Evolutionary conservation across 2,113 vertebrate genomes (phyloP).

Genomic region (Lycocorax pyrrhopterus): DNA sequence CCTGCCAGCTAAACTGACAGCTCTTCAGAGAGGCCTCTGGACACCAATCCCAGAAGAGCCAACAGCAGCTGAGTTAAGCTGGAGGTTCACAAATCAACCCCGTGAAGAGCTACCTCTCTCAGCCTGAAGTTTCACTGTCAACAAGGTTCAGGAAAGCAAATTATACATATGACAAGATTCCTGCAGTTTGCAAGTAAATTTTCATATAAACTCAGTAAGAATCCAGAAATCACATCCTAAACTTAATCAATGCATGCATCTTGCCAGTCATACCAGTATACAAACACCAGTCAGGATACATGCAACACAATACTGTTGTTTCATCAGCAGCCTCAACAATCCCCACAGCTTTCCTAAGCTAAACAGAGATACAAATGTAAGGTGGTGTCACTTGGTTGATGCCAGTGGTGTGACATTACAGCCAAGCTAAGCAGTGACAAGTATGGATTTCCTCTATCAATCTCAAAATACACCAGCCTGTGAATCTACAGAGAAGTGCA

Average conservation of each 20-base stretch:
- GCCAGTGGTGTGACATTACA: neutral
- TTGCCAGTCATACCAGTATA: neutral
- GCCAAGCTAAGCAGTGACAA: neutral
- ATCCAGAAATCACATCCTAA: neutral
- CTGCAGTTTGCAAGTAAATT: neutral
- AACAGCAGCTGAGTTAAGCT: neutral
- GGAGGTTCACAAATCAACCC: neutral
- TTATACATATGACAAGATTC: neutral
- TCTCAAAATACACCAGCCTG: neutral
- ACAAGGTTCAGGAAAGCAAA: neutral
- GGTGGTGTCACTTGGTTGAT: neutral
- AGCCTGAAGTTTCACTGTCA: neutral
- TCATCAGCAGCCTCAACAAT: neutral
- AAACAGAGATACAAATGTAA: neutral
- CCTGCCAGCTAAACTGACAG: slow-evolving; percentile 29
- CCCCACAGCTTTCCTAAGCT: neutral
- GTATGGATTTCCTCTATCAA: neutral
- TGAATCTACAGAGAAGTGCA: neutral
- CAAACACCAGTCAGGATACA: neutral
- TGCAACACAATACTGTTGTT: neutral
- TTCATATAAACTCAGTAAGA: neutral
- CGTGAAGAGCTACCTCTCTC: neutral
- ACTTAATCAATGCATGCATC: rapidly evolving
- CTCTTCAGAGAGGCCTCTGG: neutral
- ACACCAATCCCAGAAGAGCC: neutral